Percentiles rank a stretch among this genome's conserved stretches.
These are phyloP conservation scores for Oncorhynchus mykiss DNA, from an alignment of 2,113 vertebrate species.

Conservation along the genomic window DNA sequence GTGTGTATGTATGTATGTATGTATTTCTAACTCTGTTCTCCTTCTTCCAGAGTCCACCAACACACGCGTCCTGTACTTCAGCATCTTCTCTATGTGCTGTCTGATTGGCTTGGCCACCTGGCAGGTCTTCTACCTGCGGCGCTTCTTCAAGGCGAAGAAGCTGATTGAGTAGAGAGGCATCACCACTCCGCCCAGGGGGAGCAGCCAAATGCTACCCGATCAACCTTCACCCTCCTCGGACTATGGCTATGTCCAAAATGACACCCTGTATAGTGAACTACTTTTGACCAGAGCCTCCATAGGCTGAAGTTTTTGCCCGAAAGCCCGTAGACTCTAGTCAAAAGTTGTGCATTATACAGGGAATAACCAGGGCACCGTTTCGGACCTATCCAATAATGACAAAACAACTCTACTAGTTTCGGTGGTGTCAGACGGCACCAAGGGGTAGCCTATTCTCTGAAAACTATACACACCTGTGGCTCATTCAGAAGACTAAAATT, in stretches of 20 bases:
- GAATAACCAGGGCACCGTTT: too few relatives aligned
- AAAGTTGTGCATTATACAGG: too few relatives aligned
- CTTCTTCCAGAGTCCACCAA: constrained; percentile 91
- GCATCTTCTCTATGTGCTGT: constrained; percentile 99
- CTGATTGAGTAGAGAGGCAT: constrained; percentile 84
- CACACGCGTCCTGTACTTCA: constrained; percentile 96
- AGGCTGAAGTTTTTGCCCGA: too few relatives aligned
- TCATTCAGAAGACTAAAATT: constrained; percentile 54
- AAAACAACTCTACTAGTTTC: constrained; percentile 9
- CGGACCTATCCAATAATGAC: too few relatives aligned
- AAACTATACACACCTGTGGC: constrained; percentile 30
- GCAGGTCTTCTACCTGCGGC: constrained; percentile 98
- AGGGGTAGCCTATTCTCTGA: constrained; percentile 36
- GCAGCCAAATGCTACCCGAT: constrained; percentile 39
- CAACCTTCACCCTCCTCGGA: constrained; percentile 60
- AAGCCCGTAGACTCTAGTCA: too few relatives aligned
- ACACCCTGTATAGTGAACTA: too few relatives aligned
- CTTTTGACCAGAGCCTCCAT: too few relatives aligned
- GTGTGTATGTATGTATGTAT: too few relatives aligned
- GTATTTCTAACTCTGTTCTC: neutral
- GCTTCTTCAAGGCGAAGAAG: constrained; percentile 99
- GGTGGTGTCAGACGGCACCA: constrained; percentile 35
- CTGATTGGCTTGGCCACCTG: constrained; percentile 97
- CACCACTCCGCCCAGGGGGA: constrained; percentile 14
- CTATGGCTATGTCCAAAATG: constrained; percentile 17